Evolutionary conservation across 2,797 vertebrate genomes (phyloP), one percentile per base, ranked within the genome.

Genomic region (Caiman crocodilus): DNA sequence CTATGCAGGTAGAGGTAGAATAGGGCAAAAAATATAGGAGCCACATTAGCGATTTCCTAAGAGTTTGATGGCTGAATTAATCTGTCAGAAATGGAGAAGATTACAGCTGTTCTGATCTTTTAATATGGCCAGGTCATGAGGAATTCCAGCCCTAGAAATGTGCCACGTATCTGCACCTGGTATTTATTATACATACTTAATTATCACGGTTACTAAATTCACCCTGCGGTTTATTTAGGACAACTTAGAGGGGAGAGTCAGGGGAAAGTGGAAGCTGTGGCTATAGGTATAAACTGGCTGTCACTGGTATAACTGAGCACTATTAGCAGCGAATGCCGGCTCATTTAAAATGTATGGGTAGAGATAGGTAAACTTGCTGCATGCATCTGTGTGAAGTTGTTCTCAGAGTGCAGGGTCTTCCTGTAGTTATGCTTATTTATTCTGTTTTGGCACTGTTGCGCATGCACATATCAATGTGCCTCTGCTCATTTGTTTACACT

Each of bases 41-140:
- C 92, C 91, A 89, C 55, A 15, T 71, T 60, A 67, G 30, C n/a
- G 14, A 83, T 84, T 91, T 91, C 90, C 84, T 50, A 50, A 89
- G 73, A 91, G 90, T 12, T 67, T 87, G 35, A 35, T 57, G 21
- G 79, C 89, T 82, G 85, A 30, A 59, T 84, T 88, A 55, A 82
- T 11, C 64, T n/a, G 60, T 91, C 65, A 88, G 55, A 50, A 30
- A n/a, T 28, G 5, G 30, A 30, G 56, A 89, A 18, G 50, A 35
- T 32, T 77, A 59, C 35, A 92, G 57, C 63, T 55, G 30, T 35
- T 57, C 12, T 59, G 79, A 82, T 32, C 20, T 81, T 83, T 81
- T 92, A 55, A 58, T 85, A 14, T 60, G 56, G 10, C 13, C n/a
- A 91, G 14, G 28, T 57, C 82, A 1, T 76, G 5, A 28, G 56